phyloP scores from a whole-genome alignment of 2,888 invertebrate species.

The Eupeodes luniger region DNA sequence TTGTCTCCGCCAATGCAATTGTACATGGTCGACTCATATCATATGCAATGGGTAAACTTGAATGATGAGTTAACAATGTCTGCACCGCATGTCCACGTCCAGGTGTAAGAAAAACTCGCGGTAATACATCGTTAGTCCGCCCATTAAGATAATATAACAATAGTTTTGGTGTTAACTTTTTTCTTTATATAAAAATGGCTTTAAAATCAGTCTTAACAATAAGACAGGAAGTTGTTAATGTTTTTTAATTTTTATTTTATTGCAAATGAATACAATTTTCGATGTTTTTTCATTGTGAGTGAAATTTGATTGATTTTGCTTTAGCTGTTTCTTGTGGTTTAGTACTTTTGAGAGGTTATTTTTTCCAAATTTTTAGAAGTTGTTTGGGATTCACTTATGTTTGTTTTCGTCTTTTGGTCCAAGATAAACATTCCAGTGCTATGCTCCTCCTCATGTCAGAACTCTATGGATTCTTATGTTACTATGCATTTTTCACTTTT shows the following conservation, averaged over 20 bases:
- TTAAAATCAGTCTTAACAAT: background rate
- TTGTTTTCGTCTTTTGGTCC: no score
- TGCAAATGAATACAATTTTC: no score
- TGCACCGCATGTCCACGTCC: background rate
- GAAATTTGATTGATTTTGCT: no score
- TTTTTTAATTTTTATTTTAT: background rate
- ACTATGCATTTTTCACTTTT: no score
- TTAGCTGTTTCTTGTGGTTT: no score
- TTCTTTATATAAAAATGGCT: background rate
- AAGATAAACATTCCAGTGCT: no score
- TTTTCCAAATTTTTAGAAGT: no score
- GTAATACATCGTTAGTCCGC: slow-evolving; percentile 48
- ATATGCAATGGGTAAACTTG: background rate
- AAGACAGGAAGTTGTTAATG: background rate
- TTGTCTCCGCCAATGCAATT: slow-evolving; percentile 11
- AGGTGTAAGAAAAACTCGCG: slow-evolving; percentile 28
- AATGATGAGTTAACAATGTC: slow-evolving; percentile 28
- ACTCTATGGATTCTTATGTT: no score
- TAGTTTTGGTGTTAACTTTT: slow-evolving; percentile 40
- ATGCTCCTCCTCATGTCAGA: no score
- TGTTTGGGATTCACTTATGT: no score
- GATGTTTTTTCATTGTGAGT: no score
- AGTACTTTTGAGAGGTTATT: no score
- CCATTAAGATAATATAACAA: slow-evolving; percentile 39
- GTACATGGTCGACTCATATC: background rate